These are phyloP conservation scores for Calliopsis andreniformis DNA, from an alignment of 1,140 invertebrate genomes.

Conservation along the genomic window DNA sequence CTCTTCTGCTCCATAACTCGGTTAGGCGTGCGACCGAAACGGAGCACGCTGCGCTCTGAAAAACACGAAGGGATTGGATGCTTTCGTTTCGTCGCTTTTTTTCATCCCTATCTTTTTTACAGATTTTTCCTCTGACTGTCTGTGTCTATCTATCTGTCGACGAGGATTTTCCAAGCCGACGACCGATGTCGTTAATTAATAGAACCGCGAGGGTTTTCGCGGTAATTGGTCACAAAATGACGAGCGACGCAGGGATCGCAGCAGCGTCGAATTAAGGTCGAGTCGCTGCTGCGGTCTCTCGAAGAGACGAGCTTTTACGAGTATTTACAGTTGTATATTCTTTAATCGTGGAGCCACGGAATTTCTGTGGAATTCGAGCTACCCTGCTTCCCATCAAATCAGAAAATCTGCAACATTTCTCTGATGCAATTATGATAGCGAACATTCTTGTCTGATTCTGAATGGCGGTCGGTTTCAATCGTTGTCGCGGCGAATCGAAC, in stretches of 20 bases:
- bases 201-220: conserved; percentile 13
- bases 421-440: background rate
- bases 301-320: conserved; percentile 7
- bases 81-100: background rate
- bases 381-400: no score
- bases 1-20: conserved; percentile 35
- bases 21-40: conserved; percentile 35
- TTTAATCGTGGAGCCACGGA: background rate
- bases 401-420: no score
- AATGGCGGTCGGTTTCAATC: background rate
- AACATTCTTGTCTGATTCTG: background rate
- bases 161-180: background rate
- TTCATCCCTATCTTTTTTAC: no score
- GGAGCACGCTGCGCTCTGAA: conserved; percentile 5
- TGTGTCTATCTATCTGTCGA: background rate
- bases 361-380: conserved; percentile 1
- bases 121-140: background rate
- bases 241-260: conserved; percentile 4
- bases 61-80: background rate
- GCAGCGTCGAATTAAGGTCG: conserved; percentile 40
- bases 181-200: conserved; percentile 56
- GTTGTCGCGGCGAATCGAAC: background rate
- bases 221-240: conserved; percentile 46
- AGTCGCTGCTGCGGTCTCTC: conserved; percentile 10
- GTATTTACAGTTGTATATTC: conserved; percentile 23